Conservation (phyloP, 2,888 invertebrate genomes). For the Yponomeuta cagnagella region DNA sequence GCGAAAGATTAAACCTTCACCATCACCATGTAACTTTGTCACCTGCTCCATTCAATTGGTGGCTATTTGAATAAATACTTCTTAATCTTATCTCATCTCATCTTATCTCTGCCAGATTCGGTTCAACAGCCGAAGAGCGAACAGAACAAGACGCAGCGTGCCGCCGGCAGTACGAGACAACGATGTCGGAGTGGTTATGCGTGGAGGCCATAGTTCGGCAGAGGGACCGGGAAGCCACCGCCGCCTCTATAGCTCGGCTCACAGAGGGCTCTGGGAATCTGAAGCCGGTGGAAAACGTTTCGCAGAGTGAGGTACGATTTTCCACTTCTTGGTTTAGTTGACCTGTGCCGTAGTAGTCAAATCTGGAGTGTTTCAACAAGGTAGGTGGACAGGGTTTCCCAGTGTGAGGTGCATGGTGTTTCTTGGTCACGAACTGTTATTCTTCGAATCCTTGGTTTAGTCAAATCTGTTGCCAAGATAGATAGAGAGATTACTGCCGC, state of each 20-base stretch:
- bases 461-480: slow-evolving; percentile 30
- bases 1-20: too few species aligned
- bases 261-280: slow-evolving; percentile 80
- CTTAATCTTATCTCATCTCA: too few species aligned
- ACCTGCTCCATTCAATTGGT: too few species aligned
- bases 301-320: slow-evolving; percentile 40
- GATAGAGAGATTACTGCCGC: slow-evolving; percentile 90
- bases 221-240: slow-evolving; percentile 87
- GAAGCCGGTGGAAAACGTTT: slow-evolving; percentile 46
- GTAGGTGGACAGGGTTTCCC: too few species aligned
- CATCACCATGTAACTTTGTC: too few species aligned
- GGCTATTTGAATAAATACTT: too few species aligned
- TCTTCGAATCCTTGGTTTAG: too few species aligned
- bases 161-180: slow-evolving; percentile 88
- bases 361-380: too few species aligned
- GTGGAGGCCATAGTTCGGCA: slow-evolving; percentile 94
- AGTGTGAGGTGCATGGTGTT: too few species aligned
- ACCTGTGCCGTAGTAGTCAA: too few species aligned
- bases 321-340: too few species aligned
- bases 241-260: slow-evolving; percentile 89
- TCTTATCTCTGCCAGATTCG: slow-evolving; percentile 66
- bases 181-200: slow-evolving; percentile 96
- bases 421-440: too few species aligned
- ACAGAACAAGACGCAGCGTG: slow-evolving; percentile 79
- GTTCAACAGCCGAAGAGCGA: slow-evolving; percentile 80